Conservation (phyloP, 1,140 invertebrate genomes). For the Cyphomyrmex costatus region DNA sequence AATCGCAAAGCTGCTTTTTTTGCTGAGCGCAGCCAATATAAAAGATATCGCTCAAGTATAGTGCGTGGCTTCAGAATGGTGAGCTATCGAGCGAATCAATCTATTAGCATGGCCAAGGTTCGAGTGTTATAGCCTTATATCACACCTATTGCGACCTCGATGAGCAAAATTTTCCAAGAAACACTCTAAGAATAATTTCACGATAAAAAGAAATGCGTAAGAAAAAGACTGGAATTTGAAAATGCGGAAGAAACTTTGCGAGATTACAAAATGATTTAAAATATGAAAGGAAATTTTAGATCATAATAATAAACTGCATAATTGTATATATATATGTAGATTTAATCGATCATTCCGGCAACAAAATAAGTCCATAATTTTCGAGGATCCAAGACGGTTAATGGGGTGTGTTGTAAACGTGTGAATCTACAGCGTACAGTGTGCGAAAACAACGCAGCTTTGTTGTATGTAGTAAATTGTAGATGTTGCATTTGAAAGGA, state of each 20-base stretch:
- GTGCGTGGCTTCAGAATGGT: not conserved
- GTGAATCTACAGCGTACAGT: not conserved
- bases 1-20: too few relatives aligned
- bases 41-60: conserved; percentile 39
- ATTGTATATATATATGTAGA: too few relatives aligned
- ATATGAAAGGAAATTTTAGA: not conserved
- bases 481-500: not conserved
- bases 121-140: conserved; percentile 79
- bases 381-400: not conserved
- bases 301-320: not conserved
- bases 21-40: not conserved
- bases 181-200: not conserved
- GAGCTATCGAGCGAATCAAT: conserved; percentile 80
- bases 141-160: conserved; percentile 27
- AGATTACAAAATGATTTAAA: not conserved
- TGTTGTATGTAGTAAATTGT: not conserved
- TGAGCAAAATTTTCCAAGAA: conserved; percentile 39
- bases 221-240: not conserved
- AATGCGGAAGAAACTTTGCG: not conserved
- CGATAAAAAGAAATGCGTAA: not conserved
- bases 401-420: conserved; percentile 20
- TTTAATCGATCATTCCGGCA: conserved; percentile 1
- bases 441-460: not conserved
- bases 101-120: conserved; percentile 85
- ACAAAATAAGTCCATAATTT: conserved; percentile 50